Evolutionary conservation across 2,797 vertebrate genomes (phyloP).

Genomic region (Hippoglossus hippoglossus): DNA sequence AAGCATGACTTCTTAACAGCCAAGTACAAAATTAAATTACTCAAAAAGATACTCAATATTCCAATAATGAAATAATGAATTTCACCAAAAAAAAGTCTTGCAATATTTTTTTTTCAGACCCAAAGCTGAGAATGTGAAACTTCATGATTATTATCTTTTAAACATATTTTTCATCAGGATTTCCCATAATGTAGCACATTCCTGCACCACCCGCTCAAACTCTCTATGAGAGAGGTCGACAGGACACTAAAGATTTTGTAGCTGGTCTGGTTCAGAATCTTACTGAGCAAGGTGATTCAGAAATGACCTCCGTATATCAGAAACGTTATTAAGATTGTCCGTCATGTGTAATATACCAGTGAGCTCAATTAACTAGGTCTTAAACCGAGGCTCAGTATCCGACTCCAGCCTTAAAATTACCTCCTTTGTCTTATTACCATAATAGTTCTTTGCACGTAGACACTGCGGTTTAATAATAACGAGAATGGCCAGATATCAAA

Average conservation of each 20-base stretch:
- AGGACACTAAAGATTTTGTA: not conserved
- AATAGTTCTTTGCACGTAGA: too few species aligned
- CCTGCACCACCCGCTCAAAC: not conserved
- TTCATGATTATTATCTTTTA: not conserved
- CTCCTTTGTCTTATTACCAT: not conserved
- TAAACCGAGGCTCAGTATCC: not conserved
- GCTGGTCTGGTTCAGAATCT: not conserved
- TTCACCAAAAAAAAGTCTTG: not conserved
- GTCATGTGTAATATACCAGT: not conserved
- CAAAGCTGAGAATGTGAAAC: not conserved
- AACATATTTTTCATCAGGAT: not conserved
- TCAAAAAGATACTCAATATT: too few species aligned
- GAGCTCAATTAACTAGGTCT: not conserved
- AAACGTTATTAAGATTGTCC: not conserved
- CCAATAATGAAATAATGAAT: too few species aligned
- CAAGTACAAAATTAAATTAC: not conserved
- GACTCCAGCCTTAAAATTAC: not conserved
- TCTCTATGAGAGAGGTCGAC: too few species aligned
- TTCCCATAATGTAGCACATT: not conserved
- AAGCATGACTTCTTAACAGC: not conserved
- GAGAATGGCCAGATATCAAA: not conserved
- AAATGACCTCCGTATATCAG: not conserved
- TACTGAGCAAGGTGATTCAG: not conserved
- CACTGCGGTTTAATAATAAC: not conserved
- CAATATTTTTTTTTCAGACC: not conserved